Evolutionary conservation across 2,888 invertebrate species (phyloP).

Genomic region (Margaritifera margaritifera): DNA sequence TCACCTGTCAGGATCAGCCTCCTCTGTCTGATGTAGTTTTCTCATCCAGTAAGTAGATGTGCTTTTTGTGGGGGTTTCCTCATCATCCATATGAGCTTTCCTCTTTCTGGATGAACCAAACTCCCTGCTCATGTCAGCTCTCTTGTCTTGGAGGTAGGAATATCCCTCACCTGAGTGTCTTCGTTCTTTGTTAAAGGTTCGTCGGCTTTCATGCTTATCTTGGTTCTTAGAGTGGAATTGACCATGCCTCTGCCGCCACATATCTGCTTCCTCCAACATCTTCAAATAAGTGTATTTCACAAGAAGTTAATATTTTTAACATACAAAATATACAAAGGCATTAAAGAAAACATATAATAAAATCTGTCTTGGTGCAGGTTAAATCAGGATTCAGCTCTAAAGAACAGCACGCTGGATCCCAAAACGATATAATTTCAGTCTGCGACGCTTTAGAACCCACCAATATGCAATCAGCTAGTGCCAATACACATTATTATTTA

Average conservation of each 20-base stretch:
- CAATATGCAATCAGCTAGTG: no score
- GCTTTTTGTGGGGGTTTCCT: conserved; percentile 16
- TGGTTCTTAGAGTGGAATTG: background rate
- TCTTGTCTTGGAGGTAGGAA: conserved; percentile 27
- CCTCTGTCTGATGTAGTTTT: conserved; percentile 55
- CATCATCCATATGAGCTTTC: conserved; percentile 61
- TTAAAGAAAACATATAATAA: no score
- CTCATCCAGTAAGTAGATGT: conserved; percentile 48
- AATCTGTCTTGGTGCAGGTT: no score
- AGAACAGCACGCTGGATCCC: no score
- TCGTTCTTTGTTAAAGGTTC: conserved; percentile 8
- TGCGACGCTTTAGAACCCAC: no score
- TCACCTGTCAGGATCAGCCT: conserved; percentile 56
- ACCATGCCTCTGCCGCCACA: conserved; percentile 49
- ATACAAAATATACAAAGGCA: no score
- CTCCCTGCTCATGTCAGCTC: conserved; percentile 40
- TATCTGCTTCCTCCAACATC: conserved; percentile 61
- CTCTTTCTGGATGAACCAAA: conserved; percentile 19
- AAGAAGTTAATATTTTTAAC: background rate
- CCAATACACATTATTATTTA: no score
- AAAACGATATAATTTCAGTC: no score
- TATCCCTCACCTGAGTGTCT: background rate
- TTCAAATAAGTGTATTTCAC: conserved; percentile 21
- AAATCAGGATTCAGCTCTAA: no score
- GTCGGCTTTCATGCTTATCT: background rate